Percentiles rank a stretch among this genome's conserved stretches.
These are phyloP conservation scores for Stigmatopora argus DNA, from an alignment of 2,113 vertebrate species.

Conservation along the genomic window DNA sequence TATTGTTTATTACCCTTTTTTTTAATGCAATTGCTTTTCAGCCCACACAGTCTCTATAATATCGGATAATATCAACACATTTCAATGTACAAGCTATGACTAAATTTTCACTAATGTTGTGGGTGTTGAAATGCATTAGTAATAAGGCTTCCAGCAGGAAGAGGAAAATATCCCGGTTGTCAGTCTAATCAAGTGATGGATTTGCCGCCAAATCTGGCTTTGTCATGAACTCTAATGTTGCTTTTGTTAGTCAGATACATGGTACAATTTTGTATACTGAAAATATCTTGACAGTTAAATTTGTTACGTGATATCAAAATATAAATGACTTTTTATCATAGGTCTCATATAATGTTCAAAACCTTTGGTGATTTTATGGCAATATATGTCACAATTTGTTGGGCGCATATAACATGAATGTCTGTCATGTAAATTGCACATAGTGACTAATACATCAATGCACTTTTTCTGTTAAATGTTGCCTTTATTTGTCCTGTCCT, in stretches of 20 bases:
- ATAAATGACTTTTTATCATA: conserved; percentile 30
- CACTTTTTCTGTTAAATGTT: conserved; percentile 32
- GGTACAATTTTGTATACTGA: conserved; percentile 37
- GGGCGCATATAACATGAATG: conserved; percentile 55
- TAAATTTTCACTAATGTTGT: background rate
- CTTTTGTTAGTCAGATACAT: conserved; percentile 25
- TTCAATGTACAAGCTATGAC: background rate
- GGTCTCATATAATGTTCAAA: conserved; percentile 37
- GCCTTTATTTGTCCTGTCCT: conserved; percentile 5
- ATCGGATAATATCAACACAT: background rate
- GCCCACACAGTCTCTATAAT: background rate
- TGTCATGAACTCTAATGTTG: conserved; percentile 1
- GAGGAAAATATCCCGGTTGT: background rate
- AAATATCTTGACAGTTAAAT: conserved; percentile 7
- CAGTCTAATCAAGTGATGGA: conserved; percentile 7
- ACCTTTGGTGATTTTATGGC: conserved; percentile 35
- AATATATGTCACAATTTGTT: conserved; percentile 46
- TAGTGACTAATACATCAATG: conserved; percentile 48
- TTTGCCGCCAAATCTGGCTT: conserved; percentile 16
- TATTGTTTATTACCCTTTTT: no score
- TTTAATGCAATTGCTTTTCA: background rate
- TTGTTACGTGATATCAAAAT: conserved; percentile 29
- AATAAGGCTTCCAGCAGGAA: background rate
- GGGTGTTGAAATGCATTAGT: background rate
- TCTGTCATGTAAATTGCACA: conserved; percentile 59